These are phyloP conservation scores for Xiphorhynchus erythropygius DNA, from an alignment of 2,797 vertebrate species.

Conservation along the genomic window DNA sequence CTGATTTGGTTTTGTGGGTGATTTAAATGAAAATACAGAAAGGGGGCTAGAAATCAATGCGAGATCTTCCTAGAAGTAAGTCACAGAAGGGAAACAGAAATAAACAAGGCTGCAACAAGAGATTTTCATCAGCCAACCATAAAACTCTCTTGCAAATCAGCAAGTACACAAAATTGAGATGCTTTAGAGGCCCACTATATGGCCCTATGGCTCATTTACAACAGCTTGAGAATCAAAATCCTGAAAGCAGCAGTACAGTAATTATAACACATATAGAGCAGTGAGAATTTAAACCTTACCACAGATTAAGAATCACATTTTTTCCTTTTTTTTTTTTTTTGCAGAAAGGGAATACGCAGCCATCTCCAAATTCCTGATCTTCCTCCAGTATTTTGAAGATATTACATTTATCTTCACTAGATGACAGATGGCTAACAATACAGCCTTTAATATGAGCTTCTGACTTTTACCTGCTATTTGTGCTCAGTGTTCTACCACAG, in stretches of 20 bases:
- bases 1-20: not conserved
- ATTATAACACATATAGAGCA: not conserved
- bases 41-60: not conserved
- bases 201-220: not conserved
- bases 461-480: not conserved
- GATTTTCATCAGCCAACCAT: not conserved
- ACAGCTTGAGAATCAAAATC: not conserved
- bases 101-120: not conserved
- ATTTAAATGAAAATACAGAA: not conserved
- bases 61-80: not conserved
- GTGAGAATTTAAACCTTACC: not conserved
- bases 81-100: not conserved
- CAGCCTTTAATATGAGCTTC: not conserved
- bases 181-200: not conserved
- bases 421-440: not conserved
- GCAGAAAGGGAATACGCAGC: not conserved
- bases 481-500: rapidly evolving
- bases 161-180: not conserved
- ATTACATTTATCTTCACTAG: not conserved
- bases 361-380: not conserved
- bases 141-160: not conserved
- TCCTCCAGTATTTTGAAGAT: not conserved
- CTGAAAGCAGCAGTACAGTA: not conserved
- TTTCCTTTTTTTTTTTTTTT: not conserved
- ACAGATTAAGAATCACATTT: not conserved